phyloP scores from a whole-genome alignment of 2,888 invertebrate genomes.

The Melanostoma scalare region DNA sequence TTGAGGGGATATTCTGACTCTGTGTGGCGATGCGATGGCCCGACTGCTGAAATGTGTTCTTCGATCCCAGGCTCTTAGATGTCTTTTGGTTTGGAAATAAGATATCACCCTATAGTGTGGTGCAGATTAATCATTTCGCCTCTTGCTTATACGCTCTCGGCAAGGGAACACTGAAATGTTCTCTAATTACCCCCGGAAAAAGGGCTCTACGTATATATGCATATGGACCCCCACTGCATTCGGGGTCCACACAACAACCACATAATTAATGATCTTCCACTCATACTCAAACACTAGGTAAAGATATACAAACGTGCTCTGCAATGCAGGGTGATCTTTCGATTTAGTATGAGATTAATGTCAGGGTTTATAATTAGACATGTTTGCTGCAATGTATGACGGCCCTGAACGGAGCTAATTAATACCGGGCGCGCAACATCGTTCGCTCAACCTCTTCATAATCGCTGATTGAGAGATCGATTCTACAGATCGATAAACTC shows the following conservation, averaged over 20 bases:
- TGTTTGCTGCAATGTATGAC: slow-evolving; percentile 58
- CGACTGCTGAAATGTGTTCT: not conserved
- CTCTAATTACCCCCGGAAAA: slow-evolving; percentile 68
- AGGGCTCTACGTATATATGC: slow-evolving; percentile 43
- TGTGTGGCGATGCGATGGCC: too few species aligned
- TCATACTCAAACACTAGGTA: slow-evolving; percentile 3
- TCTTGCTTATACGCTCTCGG: slow-evolving; percentile 29
- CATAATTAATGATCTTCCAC: slow-evolving; percentile 63
- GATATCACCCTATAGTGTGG: slow-evolving; percentile 62
- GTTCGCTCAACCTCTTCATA: slow-evolving; percentile 59
- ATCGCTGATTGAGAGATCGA: slow-evolving; percentile 71
- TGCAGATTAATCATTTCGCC: slow-evolving; percentile 66
- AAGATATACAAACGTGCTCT: slow-evolving; percentile 3
- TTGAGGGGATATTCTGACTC: too few species aligned
- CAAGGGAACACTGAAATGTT: slow-evolving; percentile 48
- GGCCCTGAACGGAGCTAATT: slow-evolving; percentile 49
- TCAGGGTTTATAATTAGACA: slow-evolving; percentile 72
- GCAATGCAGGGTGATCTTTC: slow-evolving; percentile 59
- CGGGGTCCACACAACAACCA: slow-evolving; percentile 39
- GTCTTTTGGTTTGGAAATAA: slow-evolving; percentile 50
- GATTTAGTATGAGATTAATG: slow-evolving; percentile 67
- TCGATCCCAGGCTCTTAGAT: not conserved
- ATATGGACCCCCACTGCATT: slow-evolving; percentile 62
- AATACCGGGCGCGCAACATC: slow-evolving; percentile 61
- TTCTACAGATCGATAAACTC: slow-evolving; percentile 69